Evolutionary conservation across 2,113 vertebrate species (phyloP), one percentile per base, ranked within the genome.

Genomic region (Peromyscus maniculatus): DNA sequence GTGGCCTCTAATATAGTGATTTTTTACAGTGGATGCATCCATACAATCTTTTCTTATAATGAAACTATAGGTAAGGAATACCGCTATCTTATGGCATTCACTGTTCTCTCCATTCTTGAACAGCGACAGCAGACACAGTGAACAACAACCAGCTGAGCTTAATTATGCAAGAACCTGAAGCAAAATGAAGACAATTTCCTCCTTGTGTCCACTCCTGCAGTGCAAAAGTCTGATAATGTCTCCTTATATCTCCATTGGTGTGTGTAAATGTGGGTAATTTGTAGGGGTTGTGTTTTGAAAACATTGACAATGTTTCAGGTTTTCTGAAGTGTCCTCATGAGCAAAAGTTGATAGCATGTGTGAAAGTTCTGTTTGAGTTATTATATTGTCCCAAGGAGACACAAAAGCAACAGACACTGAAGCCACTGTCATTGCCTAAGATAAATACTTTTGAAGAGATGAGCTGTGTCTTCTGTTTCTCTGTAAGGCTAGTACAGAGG

Each of bases 381-480:
- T 2, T 24, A 13, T 67, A 19, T 11, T 89, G 21, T 66, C 36
- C 28, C 78, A 92, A 16, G 43, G 31, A 39, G 5, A 66, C 12
- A 89, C 21, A 21, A 59, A 86, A 33, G 10, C 52, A 77, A 31
- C 43, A 80, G 24, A 59, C 11, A 52, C 21, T 64, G 31, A 1
- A 84, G 79, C 5, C 36, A 31, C 10, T 39, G 22, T 49, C 57
- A 92, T 57, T 71, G 36, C 31, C 7, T 89, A 39, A 93, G 91
- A 93, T 59, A 87, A 93, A 88, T 84, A 89, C 24, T 67, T 79
- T 79, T 82, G 43, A 55, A 91, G 17, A 80, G n/a, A 22, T 82
- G 36, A 17, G 10, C 5, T 94, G 0, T 0, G 4, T 52, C 21
- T 49, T 5, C 28, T 67, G 83, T 89, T 96, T 15, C 64, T 89